These are phyloP conservation scores for Chrysotoxum bicinctum DNA, from an alignment of 2,888 invertebrate genomes.

Conservation along the genomic window DNA sequence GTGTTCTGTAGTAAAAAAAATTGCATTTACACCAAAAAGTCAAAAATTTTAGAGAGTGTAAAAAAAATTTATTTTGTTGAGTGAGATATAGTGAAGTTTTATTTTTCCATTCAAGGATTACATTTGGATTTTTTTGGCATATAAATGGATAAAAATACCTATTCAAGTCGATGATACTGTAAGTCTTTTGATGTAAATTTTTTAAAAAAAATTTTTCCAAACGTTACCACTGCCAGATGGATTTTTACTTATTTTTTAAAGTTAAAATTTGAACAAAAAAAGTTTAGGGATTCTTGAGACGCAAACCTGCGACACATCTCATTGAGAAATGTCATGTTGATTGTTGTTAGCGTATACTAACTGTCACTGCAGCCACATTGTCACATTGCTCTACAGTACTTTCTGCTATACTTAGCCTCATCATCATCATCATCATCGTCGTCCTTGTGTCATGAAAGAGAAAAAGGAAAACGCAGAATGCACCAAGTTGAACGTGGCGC, in stretches of 20 bases:
- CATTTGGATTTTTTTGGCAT: constrained; percentile 44
- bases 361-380: constrained; percentile 19
- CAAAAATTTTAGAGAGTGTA: not conserved
- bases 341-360: not conserved
- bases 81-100: not conserved
- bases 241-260: not conserved
- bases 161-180: constrained; percentile 64
- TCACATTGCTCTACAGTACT: constrained; percentile 58
- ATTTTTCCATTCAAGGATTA: constrained; percentile 47
- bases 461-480: not conserved
- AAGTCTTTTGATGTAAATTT: constrained; percentile 23
- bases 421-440: not conserved
- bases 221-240: not conserved
- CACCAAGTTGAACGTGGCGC: constrained; percentile 42
- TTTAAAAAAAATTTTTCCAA: not conserved
- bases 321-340: constrained; percentile 12
- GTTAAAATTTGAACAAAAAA: not conserved
- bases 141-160: constrained; percentile 63
- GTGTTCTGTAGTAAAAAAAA: constrained; percentile 29
- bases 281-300: not conserved
- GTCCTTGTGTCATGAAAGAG: not conserved
- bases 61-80: not conserved
- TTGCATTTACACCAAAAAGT: constrained; percentile 27
- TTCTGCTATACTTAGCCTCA: constrained; percentile 15
- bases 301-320: not conserved